Conservation (phyloP, 2,888 invertebrate species). For the Tinea pellionella region DNA sequence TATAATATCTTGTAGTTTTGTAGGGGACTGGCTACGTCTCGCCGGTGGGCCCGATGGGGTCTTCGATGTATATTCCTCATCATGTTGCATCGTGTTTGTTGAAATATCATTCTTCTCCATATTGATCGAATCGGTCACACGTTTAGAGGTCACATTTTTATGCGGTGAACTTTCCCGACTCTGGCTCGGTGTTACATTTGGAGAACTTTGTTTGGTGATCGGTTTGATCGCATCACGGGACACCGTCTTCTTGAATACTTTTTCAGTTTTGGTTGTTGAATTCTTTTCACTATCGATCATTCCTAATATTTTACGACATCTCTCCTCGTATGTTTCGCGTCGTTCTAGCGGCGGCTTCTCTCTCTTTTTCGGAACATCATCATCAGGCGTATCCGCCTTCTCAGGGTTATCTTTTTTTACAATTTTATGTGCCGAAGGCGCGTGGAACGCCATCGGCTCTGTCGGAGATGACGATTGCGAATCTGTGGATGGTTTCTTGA, state of each 20-base stretch:
- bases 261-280: slow-evolving; percentile 23
- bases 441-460: too few species aligned
- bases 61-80: slow-evolving; percentile 18
- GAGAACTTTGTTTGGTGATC: slow-evolving; percentile 14
- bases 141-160: slow-evolving; percentile 21
- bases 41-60: slow-evolving; percentile 20
- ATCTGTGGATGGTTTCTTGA: slow-evolving; percentile 48
- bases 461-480: slow-evolving; percentile 40
- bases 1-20: slow-evolving; percentile 34
- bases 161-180: slow-evolving; percentile 29
- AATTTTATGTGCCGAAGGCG: slow-evolving; percentile 30
- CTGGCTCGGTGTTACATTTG: slow-evolving; percentile 38
- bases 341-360: slow-evolving; percentile 70
- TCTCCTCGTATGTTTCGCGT: slow-evolving; percentile 79
- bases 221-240: neutral
- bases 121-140: slow-evolving; percentile 30
- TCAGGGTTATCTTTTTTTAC: slow-evolving; percentile 37
- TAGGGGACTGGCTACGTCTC: slow-evolving; percentile 32
- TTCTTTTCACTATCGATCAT: slow-evolving; percentile 56
- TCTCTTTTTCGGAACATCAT: slow-evolving; percentile 36
- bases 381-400: slow-evolving; percentile 21
- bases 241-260: slow-evolving; percentile 11
- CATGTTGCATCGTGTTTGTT: slow-evolving; percentile 18
- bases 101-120: slow-evolving; percentile 29
- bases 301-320: slow-evolving; percentile 77